Conservation (phyloP, 2,113 vertebrate genomes). For the Brachyhypopomus gauderio region DNA sequence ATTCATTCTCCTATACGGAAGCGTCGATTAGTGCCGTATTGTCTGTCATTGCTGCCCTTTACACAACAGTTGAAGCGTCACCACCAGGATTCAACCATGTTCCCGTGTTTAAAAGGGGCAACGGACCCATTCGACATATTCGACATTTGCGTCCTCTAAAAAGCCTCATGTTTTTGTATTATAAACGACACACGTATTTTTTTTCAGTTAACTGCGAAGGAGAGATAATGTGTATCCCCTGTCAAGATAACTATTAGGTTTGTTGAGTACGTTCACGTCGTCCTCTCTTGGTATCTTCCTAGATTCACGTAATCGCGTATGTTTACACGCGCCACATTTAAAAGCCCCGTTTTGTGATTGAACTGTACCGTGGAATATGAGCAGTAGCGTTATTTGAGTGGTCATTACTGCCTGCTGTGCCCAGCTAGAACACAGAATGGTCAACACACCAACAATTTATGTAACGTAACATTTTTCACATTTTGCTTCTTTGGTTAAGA, state of each 20-base stretch:
- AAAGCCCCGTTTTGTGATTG: background rate
- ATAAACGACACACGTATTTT: background rate
- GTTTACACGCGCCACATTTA: slow-evolving; percentile 37
- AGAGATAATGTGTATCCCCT: background rate
- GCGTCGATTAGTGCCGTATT: background rate
- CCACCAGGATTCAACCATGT: background rate
- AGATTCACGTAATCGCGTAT: slow-evolving; percentile 22
- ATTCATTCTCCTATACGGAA: slow-evolving; percentile 74
- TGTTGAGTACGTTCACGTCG: background rate
- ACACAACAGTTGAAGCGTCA: slow-evolving; percentile 2
- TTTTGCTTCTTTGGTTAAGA: too few species aligned
- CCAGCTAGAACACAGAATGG: too few species aligned
- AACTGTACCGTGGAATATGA: too few species aligned
- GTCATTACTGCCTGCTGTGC: too few species aligned
- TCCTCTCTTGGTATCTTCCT: slow-evolving; percentile 62
- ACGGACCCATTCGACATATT: too few species aligned
- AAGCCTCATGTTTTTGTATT: background rate
- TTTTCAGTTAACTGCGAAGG: background rate
- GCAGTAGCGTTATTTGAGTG: too few species aligned
- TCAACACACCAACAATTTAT: too few species aligned
- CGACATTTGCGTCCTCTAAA: background rate
- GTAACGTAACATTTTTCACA: too few species aligned
- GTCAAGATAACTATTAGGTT: too few species aligned
- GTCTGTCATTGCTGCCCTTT: background rate
- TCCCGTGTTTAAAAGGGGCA: background rate